Base-by-base conservation (phyloP, 92 coral and sea anemone species). In the Epizoanthus fatuus region DNA sequence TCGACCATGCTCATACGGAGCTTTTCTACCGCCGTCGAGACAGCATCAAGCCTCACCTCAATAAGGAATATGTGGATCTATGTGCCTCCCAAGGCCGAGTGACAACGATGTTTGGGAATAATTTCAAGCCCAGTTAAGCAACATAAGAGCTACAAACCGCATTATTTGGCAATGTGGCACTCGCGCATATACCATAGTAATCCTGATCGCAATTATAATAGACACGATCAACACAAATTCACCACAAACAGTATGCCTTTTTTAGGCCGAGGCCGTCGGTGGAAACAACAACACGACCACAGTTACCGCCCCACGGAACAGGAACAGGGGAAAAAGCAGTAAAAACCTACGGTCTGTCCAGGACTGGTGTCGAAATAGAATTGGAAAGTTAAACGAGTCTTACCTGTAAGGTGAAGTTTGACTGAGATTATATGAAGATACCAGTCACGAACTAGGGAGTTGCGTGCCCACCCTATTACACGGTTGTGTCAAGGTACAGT, bases 21-120 rank as follows among this genome's bases (percentile, higher is more conserved):
- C 69, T 84, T 70, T 84, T 81, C 9, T 57, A 72, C 81, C 72
- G 88, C 69, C 88, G 81, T 22, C 60, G 88, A 64, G 88, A 84
- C 32, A 37, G 56, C 10, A 60, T 84, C 8, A 84, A 84, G 66
- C 88, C 81, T 19, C 88, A 39, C 62, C 54, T 72, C 13, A 58
- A 72, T 35, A 56, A 17, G 39, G 81, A 59, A 4, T 51, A 12
- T 55, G 59, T 16, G 3, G 59, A 19, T 55, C 59, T 42, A 42
- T 42, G 47, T 42, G 47, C 47, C 47, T 35, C 77, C 44, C 78
- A 81, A 56, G 72, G 74, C 15, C 90, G 90, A 2, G 60, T 83
- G 35, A 83, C 88, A 20, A 55, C 19, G 7, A 20, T 81, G 14
- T 62, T 78, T 19, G 57, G 83, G 17, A 56, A 63, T 17, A 58